Percentiles rank a stretch among this genome's conserved stretches.
Evolutionary conservation across 92 coral and sea anemone species (phyloP).

Genomic region (Porites divaricata): DNA sequence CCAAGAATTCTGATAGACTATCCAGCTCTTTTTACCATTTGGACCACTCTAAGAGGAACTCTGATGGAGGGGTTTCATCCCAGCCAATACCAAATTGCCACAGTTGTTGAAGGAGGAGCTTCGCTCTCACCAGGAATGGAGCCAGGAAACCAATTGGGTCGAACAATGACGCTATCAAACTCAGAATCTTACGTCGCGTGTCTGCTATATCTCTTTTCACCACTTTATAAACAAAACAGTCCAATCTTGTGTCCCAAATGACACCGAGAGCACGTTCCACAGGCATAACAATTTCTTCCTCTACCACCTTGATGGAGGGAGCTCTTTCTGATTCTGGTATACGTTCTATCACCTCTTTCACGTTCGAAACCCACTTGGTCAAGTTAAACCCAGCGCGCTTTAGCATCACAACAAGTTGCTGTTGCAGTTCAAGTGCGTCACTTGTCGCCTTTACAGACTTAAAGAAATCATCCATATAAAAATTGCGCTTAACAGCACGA

Average conservation of each 20-base stretch:
- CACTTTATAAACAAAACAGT: conserved; percentile 38
- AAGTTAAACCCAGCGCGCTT: conserved; percentile 25
- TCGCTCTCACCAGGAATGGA: conserved; percentile 68
- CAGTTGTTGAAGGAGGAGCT: conserved; percentile 47
- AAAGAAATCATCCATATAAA: conserved; percentile 45
- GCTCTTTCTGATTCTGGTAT: conserved; percentile 44
- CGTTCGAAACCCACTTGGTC: conserved; percentile 56
- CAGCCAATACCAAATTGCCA: conserved; percentile 60
- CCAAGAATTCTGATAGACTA: conserved; percentile 34
- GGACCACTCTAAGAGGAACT: conserved; percentile 54
- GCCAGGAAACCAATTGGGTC: conserved; percentile 68
- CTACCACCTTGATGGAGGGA: conserved; percentile 15
- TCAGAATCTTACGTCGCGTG: conserved; percentile 59
- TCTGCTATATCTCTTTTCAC: conserved; percentile 23
- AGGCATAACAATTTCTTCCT: conserved; percentile 17
- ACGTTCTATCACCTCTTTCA: conserved; percentile 6
- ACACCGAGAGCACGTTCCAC: conserved; percentile 51
- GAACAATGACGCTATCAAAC: conserved; percentile 62
- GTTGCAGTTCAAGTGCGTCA: conserved; percentile 18
- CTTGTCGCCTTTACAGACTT: conserved; percentile 19
- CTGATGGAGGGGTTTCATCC: conserved; percentile 49
- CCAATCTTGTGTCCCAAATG: conserved; percentile 38
- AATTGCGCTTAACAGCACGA: conserved; percentile 45
- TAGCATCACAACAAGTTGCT: conserved; percentile 13
- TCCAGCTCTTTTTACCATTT: conserved; percentile 53